Percentiles rank a stretch among this genome's conserved stretches.
Evolutionary conservation across 2,113 vertebrate species (phyloP).

Genomic region (Rhombomys opimus): DNA sequence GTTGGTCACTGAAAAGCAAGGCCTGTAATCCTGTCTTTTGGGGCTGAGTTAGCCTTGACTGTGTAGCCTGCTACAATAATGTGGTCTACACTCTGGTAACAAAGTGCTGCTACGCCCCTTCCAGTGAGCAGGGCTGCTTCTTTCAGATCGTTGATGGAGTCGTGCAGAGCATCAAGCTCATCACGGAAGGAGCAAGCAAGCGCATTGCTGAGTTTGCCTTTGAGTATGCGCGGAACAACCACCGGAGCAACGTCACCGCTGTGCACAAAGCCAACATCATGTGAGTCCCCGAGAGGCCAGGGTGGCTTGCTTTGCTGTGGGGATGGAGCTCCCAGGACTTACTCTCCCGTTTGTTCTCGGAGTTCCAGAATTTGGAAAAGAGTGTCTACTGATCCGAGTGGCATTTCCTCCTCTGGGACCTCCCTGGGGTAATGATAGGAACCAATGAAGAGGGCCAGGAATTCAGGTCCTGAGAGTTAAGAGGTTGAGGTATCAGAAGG

Average conservation of each 20-base stretch:
- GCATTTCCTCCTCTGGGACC: not conserved
- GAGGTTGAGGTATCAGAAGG: not conserved
- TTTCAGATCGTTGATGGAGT: constrained; percentile 98
- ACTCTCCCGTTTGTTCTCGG: not conserved
- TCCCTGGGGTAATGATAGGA: not conserved
- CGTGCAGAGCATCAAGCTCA: constrained; percentile 98
- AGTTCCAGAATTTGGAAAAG: not conserved
- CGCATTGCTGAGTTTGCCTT: constrained; percentile 98
- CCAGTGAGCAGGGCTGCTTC: not conserved
- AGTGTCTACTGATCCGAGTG: not conserved
- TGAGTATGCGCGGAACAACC: constrained; percentile 96
- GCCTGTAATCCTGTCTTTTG: rapidly evolving
- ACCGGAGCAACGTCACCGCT: constrained; percentile 94
- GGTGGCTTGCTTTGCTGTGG: not conserved
- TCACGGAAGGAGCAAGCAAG: constrained; percentile 94
- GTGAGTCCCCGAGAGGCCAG: constrained; percentile 84
- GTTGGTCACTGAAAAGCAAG: not conserved
- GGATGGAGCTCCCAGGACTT: not conserved
- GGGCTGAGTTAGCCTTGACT: not conserved
- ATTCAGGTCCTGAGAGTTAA: not conserved
- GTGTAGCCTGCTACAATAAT: rapidly evolving
- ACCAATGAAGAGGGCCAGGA: not conserved
- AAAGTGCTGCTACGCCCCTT: too few species aligned
- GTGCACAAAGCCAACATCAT: constrained; percentile 99
- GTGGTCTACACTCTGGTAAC: rapidly evolving